A percentile compares a stretch with the other conserved stretches of the same genome.
These are phyloP conservation scores for Petrocephalus schoutedeni DNA, from an alignment of 2,797 vertebrate genomes.

Conservation along the genomic window DNA sequence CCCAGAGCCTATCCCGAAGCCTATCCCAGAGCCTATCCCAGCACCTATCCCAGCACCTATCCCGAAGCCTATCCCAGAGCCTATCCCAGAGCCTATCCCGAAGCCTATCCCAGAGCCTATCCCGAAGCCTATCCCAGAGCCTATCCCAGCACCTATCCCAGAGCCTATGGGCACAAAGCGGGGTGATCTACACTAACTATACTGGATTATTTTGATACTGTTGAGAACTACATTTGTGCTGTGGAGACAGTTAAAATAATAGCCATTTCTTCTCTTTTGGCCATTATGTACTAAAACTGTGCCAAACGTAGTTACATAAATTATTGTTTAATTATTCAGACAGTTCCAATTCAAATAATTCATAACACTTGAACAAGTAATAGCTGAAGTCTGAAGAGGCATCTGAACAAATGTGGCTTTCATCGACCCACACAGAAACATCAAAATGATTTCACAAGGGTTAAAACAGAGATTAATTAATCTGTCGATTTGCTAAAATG, in stretches of 20 bases:
- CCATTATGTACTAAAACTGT: background rate
- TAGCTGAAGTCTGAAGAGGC: background rate
- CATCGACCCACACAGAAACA: background rate
- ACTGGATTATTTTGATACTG: background rate
- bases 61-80: too few relatives aligned
- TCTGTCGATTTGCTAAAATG: background rate
- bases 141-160: background rate
- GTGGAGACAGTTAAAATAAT: background rate
- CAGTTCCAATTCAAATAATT: background rate
- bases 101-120: too few relatives aligned
- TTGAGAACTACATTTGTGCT: background rate
- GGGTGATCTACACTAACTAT: background rate
- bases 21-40: too few relatives aligned
- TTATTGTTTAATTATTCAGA: background rate
- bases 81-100: too few relatives aligned
- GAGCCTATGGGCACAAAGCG: background rate
- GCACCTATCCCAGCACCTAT: too few relatives aligned
- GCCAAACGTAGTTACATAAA: slow-evolving; percentile 1
- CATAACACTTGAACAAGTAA: slow-evolving; percentile 11
- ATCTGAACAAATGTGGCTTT: slow-evolving; percentile 1
- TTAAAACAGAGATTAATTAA: background rate
- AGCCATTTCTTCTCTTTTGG: background rate
- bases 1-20: too few relatives aligned
- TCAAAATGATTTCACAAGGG: background rate
- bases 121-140: too few relatives aligned